phyloP scores from a whole-genome alignment of 2,113 vertebrate species.

The Paramisgurnus dabryanus region DNA sequence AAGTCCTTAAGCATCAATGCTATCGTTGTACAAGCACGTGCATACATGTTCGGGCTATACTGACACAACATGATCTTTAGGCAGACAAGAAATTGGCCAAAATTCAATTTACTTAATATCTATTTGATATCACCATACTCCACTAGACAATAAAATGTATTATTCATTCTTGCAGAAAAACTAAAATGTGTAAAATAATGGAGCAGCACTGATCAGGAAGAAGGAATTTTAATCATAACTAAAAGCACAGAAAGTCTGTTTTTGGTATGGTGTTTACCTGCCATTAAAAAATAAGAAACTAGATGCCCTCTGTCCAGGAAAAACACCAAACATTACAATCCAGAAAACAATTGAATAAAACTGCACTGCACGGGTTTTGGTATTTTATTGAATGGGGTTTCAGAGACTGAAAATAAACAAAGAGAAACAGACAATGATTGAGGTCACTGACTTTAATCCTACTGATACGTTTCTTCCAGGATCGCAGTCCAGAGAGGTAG shows the following conservation, averaged over 20 bases:
- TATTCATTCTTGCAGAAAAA: neutral
- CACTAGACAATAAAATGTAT: neutral
- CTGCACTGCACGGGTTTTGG: neutral
- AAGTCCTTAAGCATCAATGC: neutral
- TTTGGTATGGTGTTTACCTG: neutral
- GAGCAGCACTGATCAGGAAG: neutral
- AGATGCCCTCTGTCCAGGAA: too few relatives aligned
- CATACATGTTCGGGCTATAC: neutral
- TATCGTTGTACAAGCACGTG: neutral
- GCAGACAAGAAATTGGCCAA: neutral
- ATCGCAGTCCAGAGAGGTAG: slow-evolving; percentile 81
- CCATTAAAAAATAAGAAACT: too few relatives aligned
- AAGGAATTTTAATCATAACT: too few relatives aligned
- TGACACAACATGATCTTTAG: neutral
- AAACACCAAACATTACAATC: neutral
- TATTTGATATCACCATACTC: too few relatives aligned
- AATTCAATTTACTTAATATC: too few relatives aligned
- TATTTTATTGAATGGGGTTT: neutral
- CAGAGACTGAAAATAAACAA: neutral
- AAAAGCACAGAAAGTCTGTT: too few relatives aligned
- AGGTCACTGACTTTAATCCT: slow-evolving; percentile 75
- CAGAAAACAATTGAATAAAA: neutral
- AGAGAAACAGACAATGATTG: neutral
- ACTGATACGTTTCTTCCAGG: slow-evolving; percentile 84
- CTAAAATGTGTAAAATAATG: neutral